Percentiles rank a stretch among this genome's conserved stretches.
These are phyloP conservation scores for Castor canadensis DNA, from an alignment of 2,113 vertebrate species.

Conservation along the genomic window DNA sequence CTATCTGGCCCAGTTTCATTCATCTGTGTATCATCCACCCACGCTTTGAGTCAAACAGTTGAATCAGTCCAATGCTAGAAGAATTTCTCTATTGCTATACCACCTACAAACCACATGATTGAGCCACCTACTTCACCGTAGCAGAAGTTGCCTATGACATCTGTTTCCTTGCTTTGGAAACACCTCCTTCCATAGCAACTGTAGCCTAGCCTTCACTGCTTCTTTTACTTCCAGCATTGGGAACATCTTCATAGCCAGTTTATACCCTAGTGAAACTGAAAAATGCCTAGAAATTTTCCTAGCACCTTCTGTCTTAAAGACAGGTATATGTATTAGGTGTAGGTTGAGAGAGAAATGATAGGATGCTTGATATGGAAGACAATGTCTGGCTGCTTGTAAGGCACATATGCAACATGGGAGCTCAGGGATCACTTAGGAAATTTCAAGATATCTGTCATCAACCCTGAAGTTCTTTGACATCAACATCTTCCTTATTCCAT, in stretches of 20 bases:
- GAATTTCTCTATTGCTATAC: slow-evolving; percentile 1
- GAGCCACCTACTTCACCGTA: not conserved
- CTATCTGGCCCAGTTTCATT: slow-evolving; percentile 57
- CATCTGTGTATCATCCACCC: slow-evolving; percentile 27
- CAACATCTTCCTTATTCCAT: not conserved
- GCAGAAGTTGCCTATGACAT: not conserved
- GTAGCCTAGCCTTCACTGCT: not conserved
- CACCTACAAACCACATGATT: slow-evolving; percentile 35
- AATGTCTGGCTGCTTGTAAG: not conserved
- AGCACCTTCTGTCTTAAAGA: not conserved
- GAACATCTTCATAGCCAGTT: not conserved
- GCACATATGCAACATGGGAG: not conserved
- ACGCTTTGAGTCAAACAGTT: slow-evolving; percentile 35
- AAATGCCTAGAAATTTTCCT: not conserved
- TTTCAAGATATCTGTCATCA: not conserved
- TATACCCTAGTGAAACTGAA: not conserved
- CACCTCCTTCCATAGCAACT: slow-evolving; percentile 10
- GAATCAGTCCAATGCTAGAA: slow-evolving; percentile 38
- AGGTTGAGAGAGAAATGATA: not conserved
- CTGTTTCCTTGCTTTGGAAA: not conserved
- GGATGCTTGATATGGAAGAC: not conserved
- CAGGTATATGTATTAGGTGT: not conserved
- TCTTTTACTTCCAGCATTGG: not conserved
- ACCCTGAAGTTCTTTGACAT: not conserved
- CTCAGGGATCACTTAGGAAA: not conserved